Percentiles rank a stretch among this genome's conserved stretches.
Conservation (phyloP, 2,113 vertebrate species). For the Donacobius atricapilla region DNA sequence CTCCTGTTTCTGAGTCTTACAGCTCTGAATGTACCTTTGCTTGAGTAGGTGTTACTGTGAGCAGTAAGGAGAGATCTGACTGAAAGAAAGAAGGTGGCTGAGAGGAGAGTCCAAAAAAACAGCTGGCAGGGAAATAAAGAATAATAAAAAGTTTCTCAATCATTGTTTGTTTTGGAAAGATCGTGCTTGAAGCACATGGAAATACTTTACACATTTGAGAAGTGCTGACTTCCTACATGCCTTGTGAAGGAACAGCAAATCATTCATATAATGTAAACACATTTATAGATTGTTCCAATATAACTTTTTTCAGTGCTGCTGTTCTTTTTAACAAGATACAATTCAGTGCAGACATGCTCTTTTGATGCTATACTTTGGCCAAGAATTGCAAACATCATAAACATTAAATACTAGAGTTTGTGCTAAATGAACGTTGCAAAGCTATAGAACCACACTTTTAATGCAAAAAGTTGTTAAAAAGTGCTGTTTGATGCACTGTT, state of each 20-base stretch:
- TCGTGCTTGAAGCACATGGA: slow-evolving; percentile 74
- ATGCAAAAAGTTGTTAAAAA: not conserved
- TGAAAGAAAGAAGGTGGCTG: slow-evolving; percentile 64
- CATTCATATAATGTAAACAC: slow-evolving; percentile 69
- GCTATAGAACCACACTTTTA: not conserved
- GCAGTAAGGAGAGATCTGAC: slow-evolving; percentile 45
- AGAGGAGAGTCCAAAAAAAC: slow-evolving; percentile 37
- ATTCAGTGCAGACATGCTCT: not conserved
- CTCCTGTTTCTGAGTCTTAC: not conserved
- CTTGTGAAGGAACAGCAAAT: slow-evolving; percentile 73
- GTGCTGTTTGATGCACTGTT: not conserved
- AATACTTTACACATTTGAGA: slow-evolving; percentile 75
- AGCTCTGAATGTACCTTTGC: slow-evolving; percentile 8
- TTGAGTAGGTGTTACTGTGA: slow-evolving; percentile 65
- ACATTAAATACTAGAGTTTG: not conserved
- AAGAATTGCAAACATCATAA: slow-evolving; percentile 2
- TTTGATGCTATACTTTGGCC: slow-evolving; percentile 31
- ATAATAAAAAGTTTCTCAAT: slow-evolving; percentile 59
- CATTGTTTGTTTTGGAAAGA: slow-evolving; percentile 75
- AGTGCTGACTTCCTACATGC: slow-evolving; percentile 71
- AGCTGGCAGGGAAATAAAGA: slow-evolving; percentile 71
- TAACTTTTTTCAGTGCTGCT: slow-evolving; percentile 53
- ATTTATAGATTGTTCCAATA: slow-evolving; percentile 66
- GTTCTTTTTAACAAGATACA: slow-evolving; percentile 46
- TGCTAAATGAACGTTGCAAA: not conserved